Evolutionary conservation across 1,140 invertebrate species (phyloP).

Genomic region (Trissolcus basalis): DNA sequence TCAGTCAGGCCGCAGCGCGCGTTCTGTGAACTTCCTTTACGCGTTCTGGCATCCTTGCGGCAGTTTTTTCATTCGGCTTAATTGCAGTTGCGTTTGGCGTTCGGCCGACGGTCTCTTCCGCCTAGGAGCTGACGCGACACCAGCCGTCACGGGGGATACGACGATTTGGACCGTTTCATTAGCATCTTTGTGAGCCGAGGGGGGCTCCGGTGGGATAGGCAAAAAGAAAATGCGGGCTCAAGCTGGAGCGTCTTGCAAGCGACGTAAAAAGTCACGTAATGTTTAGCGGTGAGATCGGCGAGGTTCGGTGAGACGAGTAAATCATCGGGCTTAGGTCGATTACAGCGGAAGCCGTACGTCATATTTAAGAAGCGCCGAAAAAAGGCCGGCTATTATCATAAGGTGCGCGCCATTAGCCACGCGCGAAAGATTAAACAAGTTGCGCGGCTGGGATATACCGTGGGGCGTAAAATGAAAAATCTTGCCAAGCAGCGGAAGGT

Average conservation of each 20-base stretch:
- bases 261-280: not conserved
- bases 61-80: constrained; percentile 27
- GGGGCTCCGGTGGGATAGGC: not conserved
- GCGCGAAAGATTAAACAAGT: constrained; percentile 41
- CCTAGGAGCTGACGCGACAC: constrained; percentile 1
- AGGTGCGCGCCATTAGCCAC: constrained; percentile 56
- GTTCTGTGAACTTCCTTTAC: constrained; percentile 73
- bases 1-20: constrained; percentile 76
- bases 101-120: not conserved
- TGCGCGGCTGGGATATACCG: constrained; percentile 16
- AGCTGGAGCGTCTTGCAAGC: not conserved
- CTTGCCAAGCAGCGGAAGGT: constrained; percentile 32
- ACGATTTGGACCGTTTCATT: not conserved
- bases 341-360: constrained; percentile 3
- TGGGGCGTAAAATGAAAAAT: constrained; percentile 59
- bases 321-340: constrained; percentile 5
- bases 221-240: not conserved
- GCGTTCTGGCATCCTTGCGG: constrained; percentile 37
- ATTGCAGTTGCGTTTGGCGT: constrained; percentile 2
- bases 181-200: not conserved
- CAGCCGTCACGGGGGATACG: not conserved
- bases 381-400: constrained; percentile 48
- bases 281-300: not conserved
- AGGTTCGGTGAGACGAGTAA: constrained; percentile 1
- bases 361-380: constrained; percentile 16